Evolutionary conservation across 2,888 invertebrate species (phyloP).

Genomic region (Synergus itoensis): DNA sequence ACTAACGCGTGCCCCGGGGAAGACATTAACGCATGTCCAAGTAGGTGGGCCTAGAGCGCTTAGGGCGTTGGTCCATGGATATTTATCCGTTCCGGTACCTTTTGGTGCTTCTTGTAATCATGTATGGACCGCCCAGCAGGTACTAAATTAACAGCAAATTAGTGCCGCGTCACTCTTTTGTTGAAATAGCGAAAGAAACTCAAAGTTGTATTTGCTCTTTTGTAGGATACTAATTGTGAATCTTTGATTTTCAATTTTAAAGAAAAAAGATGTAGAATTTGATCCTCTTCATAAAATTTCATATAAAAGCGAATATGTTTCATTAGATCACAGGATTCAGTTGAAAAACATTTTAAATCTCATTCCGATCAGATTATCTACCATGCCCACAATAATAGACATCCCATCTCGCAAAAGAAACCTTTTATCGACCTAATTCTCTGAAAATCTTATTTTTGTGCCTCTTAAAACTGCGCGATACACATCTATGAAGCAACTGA

Average conservation of each 20-base stretch:
- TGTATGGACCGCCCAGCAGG: constrained; percentile 51
- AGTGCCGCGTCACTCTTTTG: constrained; percentile 51
- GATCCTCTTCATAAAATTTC: not conserved
- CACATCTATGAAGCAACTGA: constrained; percentile 20
- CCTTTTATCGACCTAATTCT: constrained; percentile 11
- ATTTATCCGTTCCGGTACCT: constrained; percentile 25
- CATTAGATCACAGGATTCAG: not conserved
- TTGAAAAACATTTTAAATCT: not conserved
- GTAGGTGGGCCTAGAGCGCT: constrained; percentile 7
- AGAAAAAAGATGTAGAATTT: too few relatives aligned
- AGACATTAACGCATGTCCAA: constrained; percentile 1
- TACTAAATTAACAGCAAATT: constrained; percentile 56
- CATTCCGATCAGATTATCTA: constrained; percentile 1
- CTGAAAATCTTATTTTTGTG: constrained; percentile 5
- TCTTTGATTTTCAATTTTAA: too few relatives aligned
- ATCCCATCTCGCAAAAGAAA: not conserved
- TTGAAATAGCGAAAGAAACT: not conserved
- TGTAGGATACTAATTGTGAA: not conserved
- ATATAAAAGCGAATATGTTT: not conserved
- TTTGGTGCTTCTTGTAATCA: constrained; percentile 30
- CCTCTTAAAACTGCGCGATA: constrained; percentile 16
- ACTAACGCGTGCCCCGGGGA: constrained; percentile 16
- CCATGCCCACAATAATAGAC: not conserved
- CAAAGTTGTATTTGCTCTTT: not conserved
- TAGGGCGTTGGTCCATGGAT: constrained; percentile 6